Evolutionary conservation across 2,888 invertebrate species (phyloP).

Genomic region (Eumacrocentrus americanus): DNA sequence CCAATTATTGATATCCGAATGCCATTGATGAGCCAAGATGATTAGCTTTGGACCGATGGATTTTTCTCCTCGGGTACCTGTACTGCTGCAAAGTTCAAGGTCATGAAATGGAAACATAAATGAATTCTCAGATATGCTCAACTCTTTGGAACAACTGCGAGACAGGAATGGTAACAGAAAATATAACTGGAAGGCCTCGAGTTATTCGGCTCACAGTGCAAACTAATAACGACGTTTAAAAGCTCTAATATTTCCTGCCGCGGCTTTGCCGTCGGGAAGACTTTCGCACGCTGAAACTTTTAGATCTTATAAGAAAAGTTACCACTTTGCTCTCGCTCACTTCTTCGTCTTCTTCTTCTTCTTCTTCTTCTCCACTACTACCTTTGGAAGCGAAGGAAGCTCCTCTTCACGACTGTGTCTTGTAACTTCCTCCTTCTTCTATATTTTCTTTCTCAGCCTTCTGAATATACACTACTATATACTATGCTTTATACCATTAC

Average conservation of each 20-base stretch:
- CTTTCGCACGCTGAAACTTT: constrained; percentile 55
- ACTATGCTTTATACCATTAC: constrained; percentile 7
- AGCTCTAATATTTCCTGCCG: constrained; percentile 54
- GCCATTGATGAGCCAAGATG: too few species aligned
- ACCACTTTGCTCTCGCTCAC: constrained; percentile 45
- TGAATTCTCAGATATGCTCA: too few species aligned
- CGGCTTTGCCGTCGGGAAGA: constrained; percentile 39
- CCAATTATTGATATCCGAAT: too few species aligned
- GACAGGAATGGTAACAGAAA: constrained; percentile 25
- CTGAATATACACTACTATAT: constrained; percentile 16
- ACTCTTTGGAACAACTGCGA: not conserved
- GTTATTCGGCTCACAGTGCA: constrained; percentile 52
- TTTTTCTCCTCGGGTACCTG: too few species aligned
- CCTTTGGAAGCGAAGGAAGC: not conserved
- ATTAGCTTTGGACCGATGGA: too few species aligned
- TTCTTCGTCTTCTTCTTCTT: constrained; percentile 40
- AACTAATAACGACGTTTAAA: constrained; percentile 58
- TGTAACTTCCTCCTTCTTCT: constrained; percentile 4
- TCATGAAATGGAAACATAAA: too few species aligned
- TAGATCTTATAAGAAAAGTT: constrained; percentile 59
- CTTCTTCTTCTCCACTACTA: constrained; percentile 20
- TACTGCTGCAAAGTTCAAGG: too few species aligned
- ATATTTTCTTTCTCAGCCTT: not conserved
- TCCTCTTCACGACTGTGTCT: not conserved
- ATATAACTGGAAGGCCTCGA: constrained; percentile 39